Percentiles rank a stretch among this genome's conserved stretches.
These are phyloP conservation scores for Meteorus cinctellus DNA, from an alignment of 2,888 invertebrate genomes.

Conservation along the genomic window DNA sequence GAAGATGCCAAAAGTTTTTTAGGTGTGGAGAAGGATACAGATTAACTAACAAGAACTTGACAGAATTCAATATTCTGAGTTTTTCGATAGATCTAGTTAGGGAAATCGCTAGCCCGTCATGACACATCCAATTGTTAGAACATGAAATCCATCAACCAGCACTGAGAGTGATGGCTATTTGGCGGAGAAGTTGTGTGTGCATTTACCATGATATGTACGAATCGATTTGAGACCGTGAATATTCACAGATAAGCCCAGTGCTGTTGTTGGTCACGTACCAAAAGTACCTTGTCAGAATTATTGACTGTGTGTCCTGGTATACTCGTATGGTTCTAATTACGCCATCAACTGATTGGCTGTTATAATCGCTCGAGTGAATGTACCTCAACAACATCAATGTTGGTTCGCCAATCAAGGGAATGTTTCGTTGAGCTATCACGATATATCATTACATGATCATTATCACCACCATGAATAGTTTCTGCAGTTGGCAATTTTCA, in stretches of 20 bases:
- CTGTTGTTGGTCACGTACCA: slow-evolving; percentile 46
- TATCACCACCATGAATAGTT: background rate
- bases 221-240: slow-evolving; percentile 6
- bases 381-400: slow-evolving; percentile 6
- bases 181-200: background rate
- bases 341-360: slow-evolving; percentile 57
- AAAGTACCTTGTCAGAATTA: slow-evolving; percentile 60
- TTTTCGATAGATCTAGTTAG: too few relatives aligned
- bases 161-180: background rate
- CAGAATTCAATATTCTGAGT: too few relatives aligned
- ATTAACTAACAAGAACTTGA: too few relatives aligned
- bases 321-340: slow-evolving; percentile 58
- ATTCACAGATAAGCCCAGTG: background rate
- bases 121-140: too few relatives aligned
- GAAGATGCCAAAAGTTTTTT: too few relatives aligned
- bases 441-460: background rate
- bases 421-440: background rate
- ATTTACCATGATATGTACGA: background rate
- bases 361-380: slow-evolving; percentile 48
- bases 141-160: too few relatives aligned
- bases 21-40: too few relatives aligned
- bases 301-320: slow-evolving; percentile 31
- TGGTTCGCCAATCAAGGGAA: slow-evolving; percentile 20
- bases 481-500: background rate
- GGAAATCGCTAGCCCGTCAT: too few relatives aligned